Percentiles rank a stretch among this genome's conserved stretches.
Conservation (phyloP, 2,113 vertebrate species). For the Alouatta palliata region DNA sequence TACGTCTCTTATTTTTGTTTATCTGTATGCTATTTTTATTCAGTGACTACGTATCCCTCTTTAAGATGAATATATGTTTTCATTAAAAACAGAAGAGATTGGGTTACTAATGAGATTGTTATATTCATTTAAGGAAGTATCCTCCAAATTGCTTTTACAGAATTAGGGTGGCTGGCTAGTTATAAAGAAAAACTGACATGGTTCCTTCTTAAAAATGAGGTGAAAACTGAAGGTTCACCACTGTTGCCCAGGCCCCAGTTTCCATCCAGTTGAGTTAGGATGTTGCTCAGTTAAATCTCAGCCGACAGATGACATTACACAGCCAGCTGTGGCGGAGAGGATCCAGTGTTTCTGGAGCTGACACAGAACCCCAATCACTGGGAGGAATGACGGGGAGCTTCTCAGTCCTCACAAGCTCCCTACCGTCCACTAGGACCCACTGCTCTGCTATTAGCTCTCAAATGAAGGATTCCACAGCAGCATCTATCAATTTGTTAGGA, state of each 20-base stretch:
- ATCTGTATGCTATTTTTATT: not conserved
- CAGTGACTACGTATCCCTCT: not conserved
- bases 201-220: not conserved
- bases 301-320: rapidly evolving
- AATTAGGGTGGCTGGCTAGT: not conserved
- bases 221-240: not conserved
- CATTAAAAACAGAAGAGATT: not conserved
- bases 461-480: rapidly evolving
- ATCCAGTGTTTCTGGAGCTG: not conserved
- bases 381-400: not conserved
- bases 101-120: not conserved
- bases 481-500: not conserved
- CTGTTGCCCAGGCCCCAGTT: not conserved
- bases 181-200: not conserved
- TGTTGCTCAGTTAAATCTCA: not conserved
- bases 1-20: not conserved
- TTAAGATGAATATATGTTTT: not conserved
- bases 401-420: too few relatives aligned
- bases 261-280: rapidly evolving
- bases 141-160: not conserved
- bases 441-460: not conserved
- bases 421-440: too few relatives aligned
- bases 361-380: rapidly evolving
- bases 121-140: not conserved
- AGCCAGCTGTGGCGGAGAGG: not conserved